Conservation (phyloP, 2,797 vertebrate genomes). For the Chaunax sp. region DNA sequence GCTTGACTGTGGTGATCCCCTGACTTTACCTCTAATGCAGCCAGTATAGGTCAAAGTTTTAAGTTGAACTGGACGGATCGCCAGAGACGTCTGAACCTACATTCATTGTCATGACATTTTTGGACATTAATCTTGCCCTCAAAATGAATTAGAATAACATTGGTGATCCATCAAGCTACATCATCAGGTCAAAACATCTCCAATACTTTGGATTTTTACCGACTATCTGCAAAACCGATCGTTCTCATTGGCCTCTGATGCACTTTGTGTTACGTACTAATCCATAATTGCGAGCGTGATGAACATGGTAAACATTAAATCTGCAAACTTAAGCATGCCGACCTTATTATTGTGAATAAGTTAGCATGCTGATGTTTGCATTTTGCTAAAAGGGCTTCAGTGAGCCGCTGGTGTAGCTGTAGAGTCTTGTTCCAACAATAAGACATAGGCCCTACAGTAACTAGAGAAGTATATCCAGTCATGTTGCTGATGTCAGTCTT, state of each 20-base stretch:
- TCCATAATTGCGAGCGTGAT: too few species aligned
- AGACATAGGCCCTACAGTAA: background rate
- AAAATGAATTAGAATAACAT: background rate
- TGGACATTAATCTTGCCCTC: background rate
- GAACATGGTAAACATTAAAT: background rate
- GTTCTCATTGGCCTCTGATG: too few species aligned
- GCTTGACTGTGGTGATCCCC: too few species aligned
- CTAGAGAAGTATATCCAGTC: slow-evolving; percentile 39
- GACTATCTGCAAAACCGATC: too few species aligned
- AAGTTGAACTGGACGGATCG: too few species aligned
- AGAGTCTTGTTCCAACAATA: background rate
- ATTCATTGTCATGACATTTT: background rate
- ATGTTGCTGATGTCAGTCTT: slow-evolving; percentile 8
- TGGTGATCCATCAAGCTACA: background rate
- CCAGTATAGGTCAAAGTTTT: too few species aligned
- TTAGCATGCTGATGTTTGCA: background rate
- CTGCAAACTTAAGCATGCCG: background rate
- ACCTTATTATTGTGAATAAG: background rate
- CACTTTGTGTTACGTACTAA: too few species aligned
- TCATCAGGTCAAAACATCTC: background rate
- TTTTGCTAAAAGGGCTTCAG: background rate
- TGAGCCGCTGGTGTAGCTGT: background rate
- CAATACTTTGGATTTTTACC: background rate
- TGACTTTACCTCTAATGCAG: too few species aligned
- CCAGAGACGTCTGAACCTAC: too few species aligned